Evolutionary conservation across 1,140 invertebrate species (phyloP).

Genomic region (Vollenhovia emeryi): DNA sequence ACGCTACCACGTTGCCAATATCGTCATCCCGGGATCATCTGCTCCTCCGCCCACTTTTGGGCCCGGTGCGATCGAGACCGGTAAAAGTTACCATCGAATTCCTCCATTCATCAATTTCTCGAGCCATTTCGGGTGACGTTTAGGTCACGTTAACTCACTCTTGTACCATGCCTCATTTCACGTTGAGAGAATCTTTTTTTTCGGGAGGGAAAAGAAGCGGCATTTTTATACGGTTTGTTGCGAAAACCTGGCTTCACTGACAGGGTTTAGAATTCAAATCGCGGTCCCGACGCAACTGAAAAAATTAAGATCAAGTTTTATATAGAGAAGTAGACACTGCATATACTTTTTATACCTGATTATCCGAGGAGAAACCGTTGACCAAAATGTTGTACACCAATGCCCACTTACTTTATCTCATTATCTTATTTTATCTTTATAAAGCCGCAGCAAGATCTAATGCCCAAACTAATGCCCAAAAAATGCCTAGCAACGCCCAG

Average conservation of each 20-base stretch:
- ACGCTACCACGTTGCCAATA: conserved; percentile 72
- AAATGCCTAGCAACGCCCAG: no score
- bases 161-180: neutral
- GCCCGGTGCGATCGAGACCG: conserved; percentile 64
- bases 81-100: conserved; percentile 71
- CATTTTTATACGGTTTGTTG: neutral
- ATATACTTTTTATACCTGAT: neutral
- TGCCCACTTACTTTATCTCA: no score
- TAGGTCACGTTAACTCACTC: neutral
- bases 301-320: neutral
- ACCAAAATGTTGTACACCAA: no score
- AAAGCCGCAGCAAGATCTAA: no score
- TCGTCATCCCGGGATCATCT: conserved; percentile 72
- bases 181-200: neutral
- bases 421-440: no score
- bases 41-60: conserved; percentile 73
- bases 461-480: no score
- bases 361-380: no score
- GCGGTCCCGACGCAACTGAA: neutral
- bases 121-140: neutral
- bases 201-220: neutral
- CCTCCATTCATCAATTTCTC: conserved; percentile 65
- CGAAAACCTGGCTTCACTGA: neutral
- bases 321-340: neutral
- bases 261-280: neutral